Evolutionary conservation across 2,888 invertebrate genomes (phyloP).

Genomic region (Labia minor): DNA sequence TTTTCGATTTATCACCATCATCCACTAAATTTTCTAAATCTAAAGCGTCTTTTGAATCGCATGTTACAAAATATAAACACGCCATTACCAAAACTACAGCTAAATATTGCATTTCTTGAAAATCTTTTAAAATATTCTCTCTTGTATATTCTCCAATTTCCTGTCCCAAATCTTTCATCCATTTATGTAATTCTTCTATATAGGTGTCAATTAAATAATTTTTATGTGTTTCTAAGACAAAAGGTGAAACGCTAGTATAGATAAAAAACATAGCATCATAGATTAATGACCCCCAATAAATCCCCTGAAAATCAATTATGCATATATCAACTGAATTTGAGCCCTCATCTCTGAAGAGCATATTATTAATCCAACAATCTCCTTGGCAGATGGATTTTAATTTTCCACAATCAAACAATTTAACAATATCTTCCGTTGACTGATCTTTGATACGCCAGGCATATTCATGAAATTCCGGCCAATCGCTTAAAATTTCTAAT

Average conservation of each 20-base stretch:
- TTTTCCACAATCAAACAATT: no score
- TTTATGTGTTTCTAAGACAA: neutral
- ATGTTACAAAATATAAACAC: no score
- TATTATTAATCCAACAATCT: neutral
- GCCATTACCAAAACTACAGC: no score
- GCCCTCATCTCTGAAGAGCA: neutral
- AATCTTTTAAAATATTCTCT: neutral
- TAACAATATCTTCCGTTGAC: no score
- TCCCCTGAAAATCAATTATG: slow-evolving; percentile 16
- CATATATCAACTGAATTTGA: slow-evolving; percentile 15
- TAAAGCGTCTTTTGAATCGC: no score
- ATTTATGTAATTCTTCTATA: neutral
- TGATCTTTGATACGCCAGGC: no score
- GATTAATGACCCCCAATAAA: neutral
- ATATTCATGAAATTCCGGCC: no score
- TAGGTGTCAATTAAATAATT: neutral
- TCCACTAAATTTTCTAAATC: no score
- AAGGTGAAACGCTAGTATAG: neutral
- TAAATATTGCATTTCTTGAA: neutral
- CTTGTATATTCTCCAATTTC: neutral
- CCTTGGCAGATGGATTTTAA: neutral
- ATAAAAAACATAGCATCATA: neutral
- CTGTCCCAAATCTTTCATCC: neutral
- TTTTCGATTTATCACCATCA: no score
- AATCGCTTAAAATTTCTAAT: no score